Base-by-base conservation (phyloP, 2,888 invertebrate genomes). In the Temnothorax ravouxi region DNA sequence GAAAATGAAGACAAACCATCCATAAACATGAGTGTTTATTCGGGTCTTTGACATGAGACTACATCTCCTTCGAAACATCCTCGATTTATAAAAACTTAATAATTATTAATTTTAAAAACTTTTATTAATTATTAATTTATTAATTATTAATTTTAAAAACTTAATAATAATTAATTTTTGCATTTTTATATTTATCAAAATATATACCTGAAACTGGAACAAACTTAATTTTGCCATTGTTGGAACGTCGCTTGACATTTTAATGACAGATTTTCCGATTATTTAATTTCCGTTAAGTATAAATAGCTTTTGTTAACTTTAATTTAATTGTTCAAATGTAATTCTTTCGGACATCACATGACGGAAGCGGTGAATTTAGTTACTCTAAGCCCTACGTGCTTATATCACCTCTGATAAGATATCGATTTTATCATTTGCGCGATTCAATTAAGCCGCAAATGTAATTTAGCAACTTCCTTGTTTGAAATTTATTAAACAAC, bases 391-490 rank as follows among this genome's bases (percentile, higher is more conserved):
- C 21, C 25, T 69, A 59, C 15, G 25, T 59, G 56, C 34, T 79
- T 47, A 47, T 80, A 80, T 72, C 34, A 47, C 11, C 13, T n/a
- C 44, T 38, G 79, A 80, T 80, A 80, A 80, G 79, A 80, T 80
- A 80, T 80, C 59, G 79, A 80, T 80, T 80, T 80, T 72, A 80
- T 80, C 79, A 72, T 50, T 71, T 61, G 59, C 59, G 47, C 47
- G 54, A 80, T 71, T 79, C 59, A 79, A 71, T 80, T 71, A 80
- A 71, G 72, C 38, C 47, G 29, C 59, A 13, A 72, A 72, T 61
- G 21, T 80, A 80, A 80, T 80, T 80, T 59, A 72, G 59, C 47
- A 72, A 61, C 72, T 72, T 80, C 71, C 79, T 79, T 79, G 71
- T 72, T 80, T 61, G 59, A 8, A 54, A 71, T 61, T 59, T 50